Evolutionary conservation across 2,797 vertebrate genomes (phyloP).

Genomic region (Chelmon rostratus): DNA sequence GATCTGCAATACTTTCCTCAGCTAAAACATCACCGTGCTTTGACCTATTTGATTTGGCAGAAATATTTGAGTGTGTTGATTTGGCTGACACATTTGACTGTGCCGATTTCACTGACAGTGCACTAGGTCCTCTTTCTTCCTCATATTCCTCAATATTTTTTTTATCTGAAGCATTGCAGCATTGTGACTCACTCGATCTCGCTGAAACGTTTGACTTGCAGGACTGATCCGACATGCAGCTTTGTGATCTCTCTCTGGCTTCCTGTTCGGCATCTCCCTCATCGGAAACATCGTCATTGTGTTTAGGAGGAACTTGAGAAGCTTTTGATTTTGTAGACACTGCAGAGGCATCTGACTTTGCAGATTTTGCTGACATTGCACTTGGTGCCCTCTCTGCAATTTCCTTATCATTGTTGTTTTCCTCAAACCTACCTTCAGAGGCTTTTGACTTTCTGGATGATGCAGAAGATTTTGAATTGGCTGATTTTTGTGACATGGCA

Average conservation of each 20-base stretch:
- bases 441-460: constrained; percentile 8
- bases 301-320: constrained; percentile 15
- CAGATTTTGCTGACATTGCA: constrained; percentile 63
- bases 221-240: constrained; percentile 54
- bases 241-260: constrained; percentile 31
- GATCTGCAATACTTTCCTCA: constrained; percentile 31
- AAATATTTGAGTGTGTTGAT: constrained; percentile 64
- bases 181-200: constrained; percentile 35
- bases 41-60: constrained; percentile 50
- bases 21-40: constrained; percentile 12
- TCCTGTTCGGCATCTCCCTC: constrained; percentile 23
- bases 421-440: constrained; percentile 33
- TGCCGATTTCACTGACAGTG: constrained; percentile 62
- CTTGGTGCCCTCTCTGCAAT: constrained; percentile 43
- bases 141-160: constrained; percentile 3
- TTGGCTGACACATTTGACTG: constrained; percentile 45
- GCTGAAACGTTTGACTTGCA: constrained; percentile 42
- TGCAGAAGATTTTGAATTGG: constrained; percentile 15
- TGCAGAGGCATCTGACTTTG: constrained; percentile 67
- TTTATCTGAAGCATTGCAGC: constrained; percentile 4
- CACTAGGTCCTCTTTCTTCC: constrained; percentile 51
- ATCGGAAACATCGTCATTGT: constrained; percentile 10
- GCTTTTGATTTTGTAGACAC: constrained; percentile 48
- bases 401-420: constrained; percentile 3
- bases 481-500: constrained; percentile 55